Evolutionary conservation across 2,113 vertebrate genomes (phyloP).

Genomic region (Petrocephalus zakoni): DNA sequence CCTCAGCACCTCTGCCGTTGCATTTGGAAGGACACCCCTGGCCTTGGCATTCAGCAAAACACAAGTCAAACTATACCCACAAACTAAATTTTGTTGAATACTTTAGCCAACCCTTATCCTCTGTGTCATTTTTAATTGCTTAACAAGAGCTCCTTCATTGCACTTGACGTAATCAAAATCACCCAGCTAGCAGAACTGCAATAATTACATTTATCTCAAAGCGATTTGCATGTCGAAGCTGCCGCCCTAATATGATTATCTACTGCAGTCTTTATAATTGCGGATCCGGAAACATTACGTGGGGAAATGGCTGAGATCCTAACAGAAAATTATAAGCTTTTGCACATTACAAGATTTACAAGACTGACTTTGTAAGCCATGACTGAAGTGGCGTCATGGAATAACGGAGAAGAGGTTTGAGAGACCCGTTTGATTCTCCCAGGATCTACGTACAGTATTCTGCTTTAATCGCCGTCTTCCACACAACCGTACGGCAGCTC

Average conservation of each 20-base stretch:
- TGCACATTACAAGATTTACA: neutral
- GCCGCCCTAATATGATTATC: neutral
- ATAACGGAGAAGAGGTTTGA: neutral
- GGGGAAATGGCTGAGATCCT: neutral
- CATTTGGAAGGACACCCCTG: neutral
- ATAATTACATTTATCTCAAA: constrained; percentile 4
- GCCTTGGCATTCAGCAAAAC: neutral
- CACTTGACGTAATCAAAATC: neutral
- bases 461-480: neutral
- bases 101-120: neutral
- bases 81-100: neutral
- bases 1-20: neutral
- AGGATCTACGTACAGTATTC: neutral
- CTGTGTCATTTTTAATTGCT: neutral
- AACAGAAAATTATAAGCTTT: constrained; percentile 11
- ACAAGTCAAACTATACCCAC: neutral
- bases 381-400: neutral
- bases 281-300: neutral
- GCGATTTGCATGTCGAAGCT: neutral
- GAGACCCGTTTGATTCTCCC: neutral
- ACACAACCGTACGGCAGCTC: neutral
- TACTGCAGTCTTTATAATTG: neutral
- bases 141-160: neutral
- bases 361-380: neutral
- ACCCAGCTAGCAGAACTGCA: neutral